phyloP scores from a whole-genome alignment of 2,888 invertebrate species.

The Phanerotoma sp. region DNA sequence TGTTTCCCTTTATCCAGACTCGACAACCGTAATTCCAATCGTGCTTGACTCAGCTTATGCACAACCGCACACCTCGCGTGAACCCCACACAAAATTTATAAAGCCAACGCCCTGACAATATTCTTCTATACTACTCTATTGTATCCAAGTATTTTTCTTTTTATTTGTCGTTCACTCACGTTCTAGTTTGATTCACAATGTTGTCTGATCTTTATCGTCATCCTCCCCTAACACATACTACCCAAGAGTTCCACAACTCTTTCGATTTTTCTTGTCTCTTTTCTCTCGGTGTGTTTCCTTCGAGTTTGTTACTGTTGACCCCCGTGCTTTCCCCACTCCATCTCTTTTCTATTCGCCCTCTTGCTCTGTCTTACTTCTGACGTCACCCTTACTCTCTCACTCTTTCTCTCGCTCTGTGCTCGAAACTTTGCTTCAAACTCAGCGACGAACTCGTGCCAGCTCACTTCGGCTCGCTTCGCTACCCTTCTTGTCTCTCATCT shows the following conservation, averaged over 20 bases:
- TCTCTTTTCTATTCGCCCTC: background rate
- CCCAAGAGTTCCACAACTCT: background rate
- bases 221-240: background rate
- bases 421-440: conserved; percentile 18
- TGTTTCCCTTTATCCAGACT: conserved; percentile 40
- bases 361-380: background rate
- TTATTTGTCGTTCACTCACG: background rate
- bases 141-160: background rate
- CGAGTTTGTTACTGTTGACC: conserved; percentile 12
- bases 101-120: background rate
- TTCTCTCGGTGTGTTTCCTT: conserved; percentile 3
- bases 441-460: conserved; percentile 22
- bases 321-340: background rate
- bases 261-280: conserved; percentile 16
- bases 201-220: conserved; percentile 14
- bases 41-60: conserved; percentile 43
- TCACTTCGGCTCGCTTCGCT: conserved; percentile 10
- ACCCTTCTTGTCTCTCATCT: conserved; percentile 11
- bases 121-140: background rate
- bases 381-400: background rate
- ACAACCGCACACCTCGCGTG: conserved; percentile 5
- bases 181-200: conserved; percentile 7
- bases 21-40: conserved; percentile 42
- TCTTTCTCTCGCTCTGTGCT: conserved; percentile 4
- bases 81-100: background rate